Percentiles rank a stretch among this genome's conserved stretches.
Conservation (phyloP, 2,797 vertebrate genomes). For the Hylomyscus alleni region DNA sequence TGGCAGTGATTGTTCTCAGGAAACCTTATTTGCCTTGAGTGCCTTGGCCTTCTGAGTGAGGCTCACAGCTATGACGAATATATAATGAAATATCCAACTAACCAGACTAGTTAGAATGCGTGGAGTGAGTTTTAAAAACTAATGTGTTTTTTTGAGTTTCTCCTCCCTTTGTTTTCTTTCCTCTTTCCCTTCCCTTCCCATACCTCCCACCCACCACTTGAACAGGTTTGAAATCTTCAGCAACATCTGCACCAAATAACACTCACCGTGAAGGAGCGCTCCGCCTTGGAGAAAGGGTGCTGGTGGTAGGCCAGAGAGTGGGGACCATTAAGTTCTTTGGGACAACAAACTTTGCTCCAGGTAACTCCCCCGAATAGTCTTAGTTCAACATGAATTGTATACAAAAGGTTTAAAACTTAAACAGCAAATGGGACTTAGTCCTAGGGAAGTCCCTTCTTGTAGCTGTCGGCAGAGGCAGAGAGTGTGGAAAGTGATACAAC, state of each 20-base stretch:
- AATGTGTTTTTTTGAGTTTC: conserved; percentile 58
- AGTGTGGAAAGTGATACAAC: rapidly evolving
- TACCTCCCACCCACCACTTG: neutral
- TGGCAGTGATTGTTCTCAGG: neutral
- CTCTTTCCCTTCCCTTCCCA: neutral
- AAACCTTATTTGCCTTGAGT: neutral
- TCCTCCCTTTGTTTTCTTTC: neutral
- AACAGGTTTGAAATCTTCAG: conserved; percentile 89
- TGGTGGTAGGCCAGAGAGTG: conserved; percentile 97
- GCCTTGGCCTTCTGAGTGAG: neutral
- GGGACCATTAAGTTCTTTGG: conserved; percentile 95
- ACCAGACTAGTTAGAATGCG: neutral
- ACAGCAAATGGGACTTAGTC: neutral
- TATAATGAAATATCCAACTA: neutral
- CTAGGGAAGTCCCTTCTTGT: neutral
- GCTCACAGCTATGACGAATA: neutral
- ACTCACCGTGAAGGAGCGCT: conserved; percentile 81
- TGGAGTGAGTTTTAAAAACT: neutral
- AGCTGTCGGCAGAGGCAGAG: neutral
- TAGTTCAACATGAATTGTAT: neutral
- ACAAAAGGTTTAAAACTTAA: neutral
- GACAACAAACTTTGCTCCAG: conserved; percentile 96
- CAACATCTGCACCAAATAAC: conserved; percentile 89
- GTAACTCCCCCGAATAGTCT: conserved; percentile 85
- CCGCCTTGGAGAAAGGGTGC: conserved; percentile 92